A percentile compares a stretch with the other conserved stretches of the same genome.
phyloP scores from a whole-genome alignment of 2,797 vertebrate species.

The Gymnoscopelus braueri region DNA sequence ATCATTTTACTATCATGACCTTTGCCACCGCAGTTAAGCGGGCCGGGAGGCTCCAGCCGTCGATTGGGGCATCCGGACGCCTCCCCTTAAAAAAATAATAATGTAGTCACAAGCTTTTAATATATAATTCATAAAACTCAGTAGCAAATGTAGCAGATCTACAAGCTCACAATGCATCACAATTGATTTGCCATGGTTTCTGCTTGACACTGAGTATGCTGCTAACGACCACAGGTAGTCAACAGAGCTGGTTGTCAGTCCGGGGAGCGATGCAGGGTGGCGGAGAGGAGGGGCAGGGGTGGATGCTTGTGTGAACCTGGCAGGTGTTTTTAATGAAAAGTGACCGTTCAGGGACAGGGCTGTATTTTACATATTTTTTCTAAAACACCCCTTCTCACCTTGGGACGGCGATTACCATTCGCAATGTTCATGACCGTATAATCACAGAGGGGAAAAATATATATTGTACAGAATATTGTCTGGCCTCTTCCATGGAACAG shows the following conservation, averaged over 20 bases:
- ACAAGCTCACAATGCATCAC: no score
- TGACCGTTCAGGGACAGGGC: slow-evolving; percentile 18
- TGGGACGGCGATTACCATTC: slow-evolving; percentile 58
- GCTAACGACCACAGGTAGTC: slow-evolving; percentile 16
- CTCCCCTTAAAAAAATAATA: background rate
- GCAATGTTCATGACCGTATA: slow-evolving; percentile 38
- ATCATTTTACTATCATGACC: slow-evolving; percentile 66
- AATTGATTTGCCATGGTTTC: no score
- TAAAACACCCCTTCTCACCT: slow-evolving; percentile 46
- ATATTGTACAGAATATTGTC: slow-evolving; percentile 28
- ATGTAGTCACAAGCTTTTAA: no score
- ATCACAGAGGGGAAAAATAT: slow-evolving; percentile 46
- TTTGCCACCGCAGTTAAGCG: slow-evolving; percentile 33
- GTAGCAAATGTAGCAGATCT: no score
- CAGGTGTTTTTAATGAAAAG: slow-evolving; percentile 26
- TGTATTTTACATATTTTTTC: slow-evolving; percentile 26
- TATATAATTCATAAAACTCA: no score
- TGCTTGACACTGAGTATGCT: background rate
- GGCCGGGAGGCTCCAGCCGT: slow-evolving; percentile 47
- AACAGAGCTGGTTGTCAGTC: background rate
- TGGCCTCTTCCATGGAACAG: slow-evolving; percentile 37
- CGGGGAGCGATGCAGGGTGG: background rate
- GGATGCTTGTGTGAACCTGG: slow-evolving; percentile 25
- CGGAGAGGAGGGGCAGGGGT: background rate
- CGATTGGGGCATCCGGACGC: slow-evolving; percentile 58